Conservation (phyloP, 2,113 vertebrate species). For the Riparia riparia region DNA sequence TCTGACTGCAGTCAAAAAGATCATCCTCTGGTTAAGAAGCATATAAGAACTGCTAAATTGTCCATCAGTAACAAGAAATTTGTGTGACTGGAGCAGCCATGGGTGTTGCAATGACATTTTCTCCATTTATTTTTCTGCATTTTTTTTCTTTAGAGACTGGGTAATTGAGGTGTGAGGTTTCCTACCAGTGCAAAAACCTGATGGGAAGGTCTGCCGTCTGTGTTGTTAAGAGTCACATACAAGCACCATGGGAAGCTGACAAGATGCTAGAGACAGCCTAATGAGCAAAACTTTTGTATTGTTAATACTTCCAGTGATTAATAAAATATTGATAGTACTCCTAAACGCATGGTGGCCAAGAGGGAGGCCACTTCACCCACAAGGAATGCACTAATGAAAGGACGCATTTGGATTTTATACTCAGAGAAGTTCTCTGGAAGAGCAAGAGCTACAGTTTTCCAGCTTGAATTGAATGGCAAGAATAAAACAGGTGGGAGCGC, state of each 20-base stretch:
- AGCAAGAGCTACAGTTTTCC: not conserved
- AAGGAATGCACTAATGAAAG: not conserved
- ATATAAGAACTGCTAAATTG: not conserved
- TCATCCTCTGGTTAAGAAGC: not conserved
- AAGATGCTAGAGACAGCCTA: not conserved
- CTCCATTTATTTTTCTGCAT: not conserved
- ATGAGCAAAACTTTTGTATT: not conserved
- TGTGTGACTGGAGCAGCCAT: not conserved
- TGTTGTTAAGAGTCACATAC: not conserved
- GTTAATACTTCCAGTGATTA: conserved; percentile 21
- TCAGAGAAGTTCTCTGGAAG: not conserved
- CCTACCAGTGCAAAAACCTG: not conserved
- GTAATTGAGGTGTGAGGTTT: not conserved
- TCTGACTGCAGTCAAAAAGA: not conserved
- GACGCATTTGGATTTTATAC: not conserved
- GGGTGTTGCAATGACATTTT: not conserved
- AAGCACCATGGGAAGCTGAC: not conserved
- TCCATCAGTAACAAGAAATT: not conserved
- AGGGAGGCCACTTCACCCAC: not conserved
- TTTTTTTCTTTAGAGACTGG: not conserved
- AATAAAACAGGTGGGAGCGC: not conserved
- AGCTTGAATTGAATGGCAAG: not conserved
- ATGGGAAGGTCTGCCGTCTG: not conserved
- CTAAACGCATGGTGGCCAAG: not conserved
- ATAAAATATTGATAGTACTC: conserved; percentile 28